Evolutionary conservation across 2,888 invertebrate genomes (phyloP).

Genomic region (Orthosia incerta): DNA sequence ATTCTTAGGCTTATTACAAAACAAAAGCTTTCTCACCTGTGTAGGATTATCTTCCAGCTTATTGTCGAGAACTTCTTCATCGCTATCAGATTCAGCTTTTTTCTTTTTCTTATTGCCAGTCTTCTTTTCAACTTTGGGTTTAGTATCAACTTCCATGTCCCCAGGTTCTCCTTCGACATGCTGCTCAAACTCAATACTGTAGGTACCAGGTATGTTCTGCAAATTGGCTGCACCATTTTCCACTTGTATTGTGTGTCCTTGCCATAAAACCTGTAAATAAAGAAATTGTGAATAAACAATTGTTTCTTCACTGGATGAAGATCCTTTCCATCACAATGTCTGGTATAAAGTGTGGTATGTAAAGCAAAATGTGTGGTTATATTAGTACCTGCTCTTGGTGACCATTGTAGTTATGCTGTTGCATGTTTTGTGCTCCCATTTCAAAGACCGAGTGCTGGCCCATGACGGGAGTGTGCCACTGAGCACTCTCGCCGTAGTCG

Average conservation of each 20-base stretch:
- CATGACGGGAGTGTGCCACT: constrained; percentile 92
- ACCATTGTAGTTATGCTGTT: constrained; percentile 88
- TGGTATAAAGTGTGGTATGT: constrained; percentile 3
- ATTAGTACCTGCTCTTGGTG: constrained; percentile 86
- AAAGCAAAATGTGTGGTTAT: background rate
- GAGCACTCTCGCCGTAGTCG: constrained; percentile 90
- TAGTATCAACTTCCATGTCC: constrained; percentile 86
- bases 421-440: constrained; percentile 84
- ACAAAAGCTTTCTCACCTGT: constrained; percentile 77
- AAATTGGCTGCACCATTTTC: constrained; percentile 88
- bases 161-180: constrained; percentile 80
- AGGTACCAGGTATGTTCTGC: constrained; percentile 80
- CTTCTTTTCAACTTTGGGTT: constrained; percentile 88
- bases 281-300: background rate
- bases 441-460: constrained; percentile 90
- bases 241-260: constrained; percentile 92
- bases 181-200: constrained; percentile 84
- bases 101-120: constrained; percentile 86
- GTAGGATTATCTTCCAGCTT: constrained; percentile 93
- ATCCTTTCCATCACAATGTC: background rate
- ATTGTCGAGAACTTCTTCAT: constrained; percentile 91
- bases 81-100: constrained; percentile 87
- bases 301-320: background rate
- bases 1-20: background rate
- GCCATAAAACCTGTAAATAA: constrained; percentile 92